Evolutionary conservation across 2,888 invertebrate genomes (phyloP), one percentile per base, ranked within the genome.

Genomic region (Julus scanicus): DNA sequence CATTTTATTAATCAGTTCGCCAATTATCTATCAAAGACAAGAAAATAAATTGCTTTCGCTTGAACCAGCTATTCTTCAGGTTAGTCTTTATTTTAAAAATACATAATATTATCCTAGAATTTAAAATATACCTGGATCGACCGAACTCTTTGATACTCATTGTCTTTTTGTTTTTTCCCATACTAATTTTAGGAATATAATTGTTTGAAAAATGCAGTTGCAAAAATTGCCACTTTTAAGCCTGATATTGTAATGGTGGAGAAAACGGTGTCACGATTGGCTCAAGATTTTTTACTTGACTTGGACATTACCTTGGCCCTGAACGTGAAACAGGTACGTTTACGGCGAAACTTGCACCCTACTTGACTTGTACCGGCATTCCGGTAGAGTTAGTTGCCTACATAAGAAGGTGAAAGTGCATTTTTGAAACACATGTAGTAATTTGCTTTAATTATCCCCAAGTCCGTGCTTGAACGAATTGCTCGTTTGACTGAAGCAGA

Each of bases 61-160:
- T 88, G 99, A 99, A 91, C 98, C 99, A 0, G 96, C 99, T 40
- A 94, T 99, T 90, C 94, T 98, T 93, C 99, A 99, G 94, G 97
- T 96, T 89, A 39, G 15, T 15, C n/a, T 44, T 37, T 63, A 39
- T 17, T 88, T 15, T 57, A 20, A 48, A 29, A 44, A 57, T 53
- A 86, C 13, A 15, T 17, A 86, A 39, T 15, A 84, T 44, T 88
- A 40, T 11, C 13, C 17, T 53, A 53, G 17, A 53, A 11, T 13
- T 53, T 53, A 17, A 44, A 44, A 5, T 44, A 8, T 44, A 8
- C 44, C 5, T 44, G 29, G 29, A 1, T 29, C 1, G 29, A 29
- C 29, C 29, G 29, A 29, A 29, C 29, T 29, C 29, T 29, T 29
- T 29, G 29, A 29, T 63, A 63, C 63, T 63, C n/a, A 63, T 17